Evolutionary conservation across 2,888 invertebrate genomes (phyloP).

Genomic region (Caenorhabditis becei): DNA sequence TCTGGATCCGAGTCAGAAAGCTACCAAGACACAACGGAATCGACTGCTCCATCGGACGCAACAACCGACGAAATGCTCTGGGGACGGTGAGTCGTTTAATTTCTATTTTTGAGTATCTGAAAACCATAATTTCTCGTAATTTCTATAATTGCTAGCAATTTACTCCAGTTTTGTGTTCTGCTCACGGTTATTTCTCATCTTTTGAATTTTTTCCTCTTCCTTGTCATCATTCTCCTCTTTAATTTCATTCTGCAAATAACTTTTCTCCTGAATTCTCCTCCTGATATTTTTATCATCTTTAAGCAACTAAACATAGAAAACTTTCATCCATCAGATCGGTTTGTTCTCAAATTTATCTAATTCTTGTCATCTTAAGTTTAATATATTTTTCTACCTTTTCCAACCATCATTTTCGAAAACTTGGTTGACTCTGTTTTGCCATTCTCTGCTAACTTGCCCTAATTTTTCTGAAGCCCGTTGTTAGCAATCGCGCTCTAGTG

Average conservation of each 20-base stretch:
- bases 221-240: not conserved
- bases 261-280: not conserved
- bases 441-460: too few relatives aligned
- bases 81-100: slow-evolving; percentile 37
- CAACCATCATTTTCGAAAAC: too few relatives aligned
- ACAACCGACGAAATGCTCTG: slow-evolving; percentile 55
- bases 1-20: slow-evolving; percentile 54
- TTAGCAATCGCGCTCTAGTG: not conserved
- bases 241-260: not conserved
- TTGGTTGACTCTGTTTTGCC: too few relatives aligned
- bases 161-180: not conserved
- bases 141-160: not conserved
- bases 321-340: too few relatives aligned
- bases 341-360: too few relatives aligned
- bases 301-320: too few relatives aligned
- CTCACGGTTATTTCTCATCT: not conserved
- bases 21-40: slow-evolving; percentile 54
- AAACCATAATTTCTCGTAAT: too few relatives aligned
- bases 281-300: too few relatives aligned
- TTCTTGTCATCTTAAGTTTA: too few relatives aligned
- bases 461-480: too few relatives aligned
- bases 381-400: too few relatives aligned
- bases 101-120: not conserved
- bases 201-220: not conserved
- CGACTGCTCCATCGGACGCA: slow-evolving; percentile 55